Base-by-base conservation (phyloP, 2,888 invertebrate genomes). In the Malthinus seriepunctatus region DNA sequence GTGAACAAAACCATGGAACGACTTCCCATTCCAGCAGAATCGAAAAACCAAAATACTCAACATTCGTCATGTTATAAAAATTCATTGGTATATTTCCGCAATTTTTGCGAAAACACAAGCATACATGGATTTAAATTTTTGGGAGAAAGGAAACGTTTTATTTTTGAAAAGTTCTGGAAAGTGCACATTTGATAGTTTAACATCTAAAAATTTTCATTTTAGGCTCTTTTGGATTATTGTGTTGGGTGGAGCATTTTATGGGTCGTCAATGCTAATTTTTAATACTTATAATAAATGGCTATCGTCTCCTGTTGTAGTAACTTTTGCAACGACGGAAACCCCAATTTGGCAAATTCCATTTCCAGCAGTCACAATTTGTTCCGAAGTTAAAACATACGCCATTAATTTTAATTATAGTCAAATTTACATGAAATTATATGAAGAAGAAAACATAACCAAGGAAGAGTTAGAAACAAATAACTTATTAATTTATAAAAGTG, bases 211-310 rank as follows among this genome's bases (percentile, higher is more conserved):
- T n/a, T n/a, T n/a, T 14, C 2, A 2, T 71, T 80, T 9, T 66
- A 87, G 86, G 68, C 69, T 86, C 31, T 87, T 87, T 71, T 88
- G 88, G 88, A 73, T 86, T 10, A 77, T 84, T 51, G 62, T 65
- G 2, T 57, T 67, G 23, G 32, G 52, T 7, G 46, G 55, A 1
- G 63, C 66, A 0, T 82, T 86, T 63, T 83, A 84, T 62, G 75
- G 79, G 1, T 88, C 88, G 82, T 64, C 89, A 89, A 74, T 89
- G 89, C 76, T 87, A 4, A 88, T 87, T 32, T 78, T 81, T 56
- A 84, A 87, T 71, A 84, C 87, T 4, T 89, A 86, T 82, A 80
- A 82, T 64, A 89, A 88, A 74, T 89, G 88, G 88, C 83, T 85
- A 59, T 82, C 83, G 62, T 86, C 85, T 69, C 89, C 89, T 0